A percentile compares a stretch with the other conserved stretches of the same genome.
These are phyloP conservation scores for Oryzaephilus surinamensis DNA, from an alignment of 1,140 invertebrate genomes.

Conservation along the genomic window DNA sequence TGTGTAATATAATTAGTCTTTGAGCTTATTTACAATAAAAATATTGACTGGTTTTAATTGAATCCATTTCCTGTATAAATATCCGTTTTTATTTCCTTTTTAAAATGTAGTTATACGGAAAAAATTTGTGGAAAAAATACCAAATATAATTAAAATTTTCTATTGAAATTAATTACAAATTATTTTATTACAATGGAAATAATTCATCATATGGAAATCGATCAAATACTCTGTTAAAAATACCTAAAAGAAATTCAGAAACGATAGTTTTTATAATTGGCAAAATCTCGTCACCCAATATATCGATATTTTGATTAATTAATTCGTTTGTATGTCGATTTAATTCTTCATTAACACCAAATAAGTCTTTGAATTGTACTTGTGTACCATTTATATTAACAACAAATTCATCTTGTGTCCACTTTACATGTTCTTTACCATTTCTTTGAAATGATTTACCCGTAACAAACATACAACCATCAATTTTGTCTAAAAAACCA, in stretches of 20 bases:
- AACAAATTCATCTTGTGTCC: conserved; percentile 11
- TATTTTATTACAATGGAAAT: conserved; percentile 11
- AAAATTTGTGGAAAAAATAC: neutral
- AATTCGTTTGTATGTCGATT: conserved; percentile 27
- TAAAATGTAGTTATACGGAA: neutral
- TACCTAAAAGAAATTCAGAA: conserved; percentile 14
- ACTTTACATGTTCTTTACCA: conserved; percentile 18
- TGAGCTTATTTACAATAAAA: too few relatives aligned
- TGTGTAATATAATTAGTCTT: too few relatives aligned
- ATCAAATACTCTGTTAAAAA: conserved; percentile 17
- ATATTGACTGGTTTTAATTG: neutral
- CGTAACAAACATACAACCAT: conserved; percentile 10
- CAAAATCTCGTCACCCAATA: conserved; percentile 17
- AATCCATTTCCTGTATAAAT: neutral
- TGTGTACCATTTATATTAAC: conserved; percentile 11
- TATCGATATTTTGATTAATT: conserved; percentile 22
- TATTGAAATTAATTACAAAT: conserved; percentile 1
- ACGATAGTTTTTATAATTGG: conserved; percentile 18
- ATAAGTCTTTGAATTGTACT: conserved; percentile 8
- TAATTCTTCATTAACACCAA: conserved; percentile 27
- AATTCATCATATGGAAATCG: conserved; percentile 18
- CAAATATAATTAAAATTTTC: neutral
- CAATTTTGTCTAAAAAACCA: conserved; percentile 17
- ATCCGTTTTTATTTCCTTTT: neutral
- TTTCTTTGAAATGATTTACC: conserved; percentile 21